phyloP scores from a whole-genome alignment of 1,140 invertebrate species.

The Spodoptera frugiperda region DNA sequence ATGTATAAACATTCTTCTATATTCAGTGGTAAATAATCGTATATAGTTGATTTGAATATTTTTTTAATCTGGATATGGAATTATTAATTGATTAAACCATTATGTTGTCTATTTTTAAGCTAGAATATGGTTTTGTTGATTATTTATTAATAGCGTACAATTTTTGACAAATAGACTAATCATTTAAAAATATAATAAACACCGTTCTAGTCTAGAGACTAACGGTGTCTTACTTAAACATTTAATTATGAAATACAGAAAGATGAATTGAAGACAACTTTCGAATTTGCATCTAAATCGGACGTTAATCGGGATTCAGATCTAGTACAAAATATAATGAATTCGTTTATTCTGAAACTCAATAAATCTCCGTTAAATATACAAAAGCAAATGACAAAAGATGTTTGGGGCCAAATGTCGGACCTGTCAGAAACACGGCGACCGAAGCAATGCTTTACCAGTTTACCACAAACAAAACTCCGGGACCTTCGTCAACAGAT shows the following conservation, averaged over 20 bases:
- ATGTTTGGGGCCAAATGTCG: conserved; percentile 9
- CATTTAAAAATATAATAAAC: too few relatives aligned
- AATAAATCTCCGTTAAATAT: conserved; percentile 26
- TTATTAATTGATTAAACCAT: too few relatives aligned
- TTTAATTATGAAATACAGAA: background rate
- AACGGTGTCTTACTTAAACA: too few relatives aligned
- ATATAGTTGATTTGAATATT: too few relatives aligned
- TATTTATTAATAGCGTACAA: too few relatives aligned
- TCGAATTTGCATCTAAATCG: background rate
- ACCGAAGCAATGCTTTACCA: conserved; percentile 10
- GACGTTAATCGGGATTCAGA: background rate
- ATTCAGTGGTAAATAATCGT: too few relatives aligned
- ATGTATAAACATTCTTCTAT: too few relatives aligned
- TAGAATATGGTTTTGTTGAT: too few relatives aligned
- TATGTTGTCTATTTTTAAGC: too few relatives aligned
- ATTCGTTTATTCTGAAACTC: conserved; percentile 22
- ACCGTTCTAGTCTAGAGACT: too few relatives aligned
- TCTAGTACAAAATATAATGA: conserved; percentile 5
- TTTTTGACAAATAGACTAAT: too few relatives aligned
- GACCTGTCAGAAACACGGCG: conserved; percentile 33
- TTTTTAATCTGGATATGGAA: too few relatives aligned
- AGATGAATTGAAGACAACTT: background rate
- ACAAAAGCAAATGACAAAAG: conserved; percentile 33
- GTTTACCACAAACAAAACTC: background rate
- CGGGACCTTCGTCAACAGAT: background rate